Base-by-base conservation (phyloP, 2,113 vertebrate genomes). In the Dipodomys stephensi region DNA sequence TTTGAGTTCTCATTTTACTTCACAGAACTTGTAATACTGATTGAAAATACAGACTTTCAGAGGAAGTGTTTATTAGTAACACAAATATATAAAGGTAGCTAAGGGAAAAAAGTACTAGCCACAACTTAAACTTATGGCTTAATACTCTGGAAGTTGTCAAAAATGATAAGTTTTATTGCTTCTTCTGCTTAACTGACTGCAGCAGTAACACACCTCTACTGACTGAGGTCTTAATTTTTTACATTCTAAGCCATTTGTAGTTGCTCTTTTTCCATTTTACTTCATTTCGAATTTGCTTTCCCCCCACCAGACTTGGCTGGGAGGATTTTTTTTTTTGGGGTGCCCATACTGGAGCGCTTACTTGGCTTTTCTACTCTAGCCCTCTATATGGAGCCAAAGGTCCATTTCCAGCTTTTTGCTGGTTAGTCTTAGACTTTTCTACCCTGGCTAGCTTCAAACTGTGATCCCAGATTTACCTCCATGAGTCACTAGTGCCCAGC, bases 21-120 rank as follows among this genome's bases (percentile, higher is more conserved):
- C 7, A 65, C 1, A 83, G n/a, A 92, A 88, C 19, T 32, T 92
- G 68, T 86, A 78, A 64, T 60, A 72, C 2, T 69, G 39, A 39
- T 39, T 39, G 49, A 71, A 67, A 73, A 67, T 27, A 46, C n/a
- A 83, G 49, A 49, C 25, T 83, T 94, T 80, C 22, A 71, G 15
- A 90, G 79, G n/a, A 92, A 64, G 4, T 88, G 23, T 67, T 83
- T 30, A 65, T 60, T n/a, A 65, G 87, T 65, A 92, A 73, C 32
- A 88, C 39, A 86, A 49, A 79, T 64, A 72, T 87, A 53, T 27
- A 82, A 71, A 25, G 49, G 23, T 4, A 57, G 19, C 60, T 57
- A 90, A 83, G 80, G 49, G n/a, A 30, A 53, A 87, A 84, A 46
- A 69, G 65, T 39, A 65, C 23, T 49, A 71, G 65, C 13, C 11